phyloP scores from a whole-genome alignment of 2,888 invertebrate species.

The Drosophila percnosoma region DNA sequence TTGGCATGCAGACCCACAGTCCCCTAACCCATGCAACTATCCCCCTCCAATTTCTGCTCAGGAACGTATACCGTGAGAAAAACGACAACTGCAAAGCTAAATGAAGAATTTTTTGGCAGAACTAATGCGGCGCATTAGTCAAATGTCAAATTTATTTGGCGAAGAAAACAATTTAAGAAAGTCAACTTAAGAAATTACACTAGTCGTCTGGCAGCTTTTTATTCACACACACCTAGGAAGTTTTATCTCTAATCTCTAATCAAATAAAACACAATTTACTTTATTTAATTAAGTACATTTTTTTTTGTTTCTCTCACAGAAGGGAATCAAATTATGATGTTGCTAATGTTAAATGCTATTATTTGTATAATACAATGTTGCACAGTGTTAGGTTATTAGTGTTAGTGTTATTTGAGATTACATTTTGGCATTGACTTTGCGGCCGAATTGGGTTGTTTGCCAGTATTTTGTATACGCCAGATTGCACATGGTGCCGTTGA shows the following conservation, averaged over 20 bases:
- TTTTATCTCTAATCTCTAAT: neutral
- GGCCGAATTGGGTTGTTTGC: conserved; percentile 45
- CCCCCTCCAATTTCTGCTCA: conserved; percentile 5
- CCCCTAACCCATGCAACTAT: neutral
- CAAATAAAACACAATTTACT: neutral
- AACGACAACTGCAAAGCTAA: conserved; percentile 55
- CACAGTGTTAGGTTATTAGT: conserved; percentile 22
- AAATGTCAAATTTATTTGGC: conserved; percentile 70
- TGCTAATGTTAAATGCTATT: neutral
- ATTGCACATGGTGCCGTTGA: conserved; percentile 34
- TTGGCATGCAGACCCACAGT: conserved; percentile 47
- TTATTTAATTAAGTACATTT: too few species aligned
- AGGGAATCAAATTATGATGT: too few species aligned
- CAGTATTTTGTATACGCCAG: conserved; percentile 43
- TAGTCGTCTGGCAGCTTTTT: conserved; percentile 1
- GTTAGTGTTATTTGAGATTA: conserved; percentile 3
- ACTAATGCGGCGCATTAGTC: conserved; percentile 75
- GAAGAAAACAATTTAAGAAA: conserved; percentile 51
- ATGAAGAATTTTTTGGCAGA: conserved; percentile 72
- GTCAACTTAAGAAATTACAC: conserved; percentile 38
- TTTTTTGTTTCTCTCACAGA: too few species aligned
- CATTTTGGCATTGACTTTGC: conserved; percentile 25
- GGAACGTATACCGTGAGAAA: conserved; percentile 38
- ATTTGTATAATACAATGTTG: conserved; percentile 1
- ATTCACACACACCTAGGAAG: neutral